phyloP scores from a whole-genome alignment of 1,140 invertebrate species.

The Nasonia longicornis region DNA sequence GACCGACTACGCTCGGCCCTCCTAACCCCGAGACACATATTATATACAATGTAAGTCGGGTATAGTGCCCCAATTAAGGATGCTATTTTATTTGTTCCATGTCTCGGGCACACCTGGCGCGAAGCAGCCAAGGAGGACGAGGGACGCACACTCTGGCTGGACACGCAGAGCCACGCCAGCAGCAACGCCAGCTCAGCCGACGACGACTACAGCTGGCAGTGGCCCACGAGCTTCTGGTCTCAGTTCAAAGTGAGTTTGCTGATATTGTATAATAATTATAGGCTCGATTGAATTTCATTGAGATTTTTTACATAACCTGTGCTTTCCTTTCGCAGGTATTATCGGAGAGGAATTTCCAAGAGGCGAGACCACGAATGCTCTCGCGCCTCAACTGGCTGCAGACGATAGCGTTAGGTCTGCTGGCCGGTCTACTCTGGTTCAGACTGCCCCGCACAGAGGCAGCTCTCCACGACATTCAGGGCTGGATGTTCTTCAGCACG shows the following conservation, averaged over 20 bases:
- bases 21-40: no score
- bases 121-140: slow-evolving; percentile 73
- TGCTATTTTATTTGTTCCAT: background rate
- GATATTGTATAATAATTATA: background rate
- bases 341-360: slow-evolving; percentile 83
- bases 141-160: slow-evolving; percentile 79
- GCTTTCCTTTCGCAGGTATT: slow-evolving; percentile 67
- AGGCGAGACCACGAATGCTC: slow-evolving; percentile 82
- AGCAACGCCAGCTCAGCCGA: slow-evolving; percentile 73
- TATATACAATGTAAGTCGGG: background rate
- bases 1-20: background rate
- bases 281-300: background rate
- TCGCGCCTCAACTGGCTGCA: slow-evolving; percentile 87
- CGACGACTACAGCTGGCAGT: slow-evolving; percentile 74
- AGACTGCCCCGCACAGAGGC: slow-evolving; percentile 81
- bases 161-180: slow-evolving; percentile 80
- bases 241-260: slow-evolving; percentile 76
- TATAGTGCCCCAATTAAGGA: background rate
- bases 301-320: background rate
- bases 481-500: slow-evolving; percentile 89
- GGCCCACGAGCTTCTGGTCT: slow-evolving; percentile 86
- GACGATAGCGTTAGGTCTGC: slow-evolving; percentile 79
- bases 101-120: slow-evolving; percentile 2
- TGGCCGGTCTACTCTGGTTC: slow-evolving; percentile 86
- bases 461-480: slow-evolving; percentile 83